A percentile compares a stretch with the other conserved stretches of the same genome.
phyloP scores from a whole-genome alignment of 2,888 invertebrate genomes.

The Heteropelma amictum region DNA sequence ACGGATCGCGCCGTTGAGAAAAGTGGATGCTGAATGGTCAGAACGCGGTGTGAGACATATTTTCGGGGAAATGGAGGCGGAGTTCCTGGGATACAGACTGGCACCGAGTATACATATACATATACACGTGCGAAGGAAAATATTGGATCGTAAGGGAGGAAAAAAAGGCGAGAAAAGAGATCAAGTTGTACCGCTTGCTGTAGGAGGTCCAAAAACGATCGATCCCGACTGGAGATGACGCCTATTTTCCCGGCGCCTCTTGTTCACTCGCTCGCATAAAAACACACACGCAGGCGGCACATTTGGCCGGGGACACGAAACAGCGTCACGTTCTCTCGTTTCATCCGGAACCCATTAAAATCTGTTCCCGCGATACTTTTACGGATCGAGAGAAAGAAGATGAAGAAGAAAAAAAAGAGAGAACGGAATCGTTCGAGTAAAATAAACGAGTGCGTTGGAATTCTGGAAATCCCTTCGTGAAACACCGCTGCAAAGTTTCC shows the following conservation, averaged over 20 bases:
- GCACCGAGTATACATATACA: too few species aligned
- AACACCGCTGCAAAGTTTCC: constrained; percentile 42
- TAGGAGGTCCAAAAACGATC: constrained; percentile 66
- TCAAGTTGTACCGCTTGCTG: constrained; percentile 55
- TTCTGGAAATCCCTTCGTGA: too few species aligned
- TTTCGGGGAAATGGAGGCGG: constrained; percentile 60
- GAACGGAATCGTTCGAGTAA: too few species aligned
- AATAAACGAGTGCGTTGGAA: too few species aligned
- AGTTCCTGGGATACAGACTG: too few species aligned
- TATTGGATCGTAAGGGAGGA: constrained; percentile 27
- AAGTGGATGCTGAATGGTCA: constrained; percentile 24
- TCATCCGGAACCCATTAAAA: constrained; percentile 58
- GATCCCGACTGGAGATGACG: constrained; percentile 76
- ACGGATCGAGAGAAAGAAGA: too few species aligned
- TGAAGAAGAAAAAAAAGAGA: too few species aligned
- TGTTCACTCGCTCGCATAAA: too few species aligned
- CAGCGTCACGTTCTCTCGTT: constrained; percentile 46
- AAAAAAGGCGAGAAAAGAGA: constrained; percentile 42
- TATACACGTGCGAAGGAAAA: constrained; percentile 37
- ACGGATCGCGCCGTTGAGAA: background rate
- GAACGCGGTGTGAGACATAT: constrained; percentile 42
- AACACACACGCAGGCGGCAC: too few species aligned
- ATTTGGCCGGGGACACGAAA: constrained; percentile 55
- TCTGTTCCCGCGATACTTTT: constrained; percentile 53
- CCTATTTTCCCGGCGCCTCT: constrained; percentile 71